Base-by-base conservation (phyloP, 92 coral and sea anemone species). In the Galaxea fascicularis region DNA sequence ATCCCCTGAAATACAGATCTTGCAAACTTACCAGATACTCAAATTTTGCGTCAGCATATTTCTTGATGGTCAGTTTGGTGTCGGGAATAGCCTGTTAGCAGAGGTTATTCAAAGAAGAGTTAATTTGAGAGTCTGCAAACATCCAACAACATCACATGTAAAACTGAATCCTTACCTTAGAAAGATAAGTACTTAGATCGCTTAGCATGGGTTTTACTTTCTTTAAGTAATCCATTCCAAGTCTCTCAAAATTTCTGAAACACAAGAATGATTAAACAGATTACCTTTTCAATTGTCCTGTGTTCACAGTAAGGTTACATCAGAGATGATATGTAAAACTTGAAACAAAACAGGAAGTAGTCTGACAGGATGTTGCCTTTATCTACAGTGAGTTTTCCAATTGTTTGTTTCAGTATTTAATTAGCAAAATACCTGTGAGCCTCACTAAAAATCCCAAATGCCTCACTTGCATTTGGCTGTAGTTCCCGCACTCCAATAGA, bases 401-500 rank as follows among this genome's bases (percentile, higher is more conserved):
- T 35, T 35, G 6, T 35, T 35, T 35, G 41, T 35, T 35, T 46
- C 9, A 46, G 4, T 62, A 62, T 29, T 24, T 27, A 3, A 11
- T 7, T 30, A 4, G 63, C 11, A 20, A 65, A 56, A 20, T 46
- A 97, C 98, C 98, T 93, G 94, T 94, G 98, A 22, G 99, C 99
- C 18, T 95, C 98, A 52, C 98, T 93, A 62, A 97, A 97, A 17
- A 97, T 91, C 49, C 94, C 93, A 89, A 97, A 97, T 16, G 99
- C 99, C 77, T 97, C 99, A 89, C 95, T 97, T 15, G 99, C 99
- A 91, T 97, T 97, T 21, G 99, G 99, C 65, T 97, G 99, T 64
- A 97, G 88, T 76, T 97, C 99, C 59, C 99, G 87, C 65, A 97
- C 99, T 54, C 99, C 99, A 85, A 97, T 89, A 70, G 98, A 89